Evolutionary conservation across 2,113 vertebrate species (phyloP).

Genomic region (Sinocyclocheilus maitianheensis): DNA sequence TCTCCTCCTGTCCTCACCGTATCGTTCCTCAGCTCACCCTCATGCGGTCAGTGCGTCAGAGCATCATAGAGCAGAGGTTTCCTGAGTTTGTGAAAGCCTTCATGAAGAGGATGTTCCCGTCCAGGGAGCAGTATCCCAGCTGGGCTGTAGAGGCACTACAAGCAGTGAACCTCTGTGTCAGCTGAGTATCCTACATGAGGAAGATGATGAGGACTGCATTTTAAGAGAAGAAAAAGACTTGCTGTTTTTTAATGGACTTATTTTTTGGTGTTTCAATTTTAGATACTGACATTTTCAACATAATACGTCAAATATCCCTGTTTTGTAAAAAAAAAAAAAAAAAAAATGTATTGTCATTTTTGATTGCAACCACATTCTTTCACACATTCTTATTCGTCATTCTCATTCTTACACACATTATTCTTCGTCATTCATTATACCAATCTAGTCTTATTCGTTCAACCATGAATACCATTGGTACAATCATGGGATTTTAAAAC

Average conservation of each 20-base stretch:
- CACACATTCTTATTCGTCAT: too few species aligned
- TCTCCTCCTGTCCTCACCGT: background rate
- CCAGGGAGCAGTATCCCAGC: constrained; percentile 71
- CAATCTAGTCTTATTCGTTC: background rate
- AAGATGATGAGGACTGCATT: background rate
- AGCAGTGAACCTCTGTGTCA: constrained; percentile 80
- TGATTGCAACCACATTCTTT: background rate
- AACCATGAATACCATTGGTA: background rate
- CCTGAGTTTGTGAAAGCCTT: constrained; percentile 84
- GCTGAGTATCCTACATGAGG: constrained; percentile 55
- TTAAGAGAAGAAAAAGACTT: background rate
- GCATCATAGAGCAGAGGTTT: constrained; percentile 83
- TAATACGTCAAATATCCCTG: background rate
- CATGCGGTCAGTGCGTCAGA: constrained; percentile 81
- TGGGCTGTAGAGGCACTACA: constrained; percentile 87
- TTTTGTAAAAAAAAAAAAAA: constrained; percentile 2
- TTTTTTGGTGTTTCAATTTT: background rate
- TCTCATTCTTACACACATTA: too few species aligned
- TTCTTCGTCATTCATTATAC: background rate
- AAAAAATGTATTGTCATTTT: background rate
- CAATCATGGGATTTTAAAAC: background rate
- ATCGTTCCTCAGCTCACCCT: constrained; percentile 77
- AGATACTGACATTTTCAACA: background rate
- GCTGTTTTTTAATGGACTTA: background rate
- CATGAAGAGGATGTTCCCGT: constrained; percentile 82